phyloP scores from a whole-genome alignment of 1,140 invertebrate genomes.

The Latrodectus geometricus region DNA sequence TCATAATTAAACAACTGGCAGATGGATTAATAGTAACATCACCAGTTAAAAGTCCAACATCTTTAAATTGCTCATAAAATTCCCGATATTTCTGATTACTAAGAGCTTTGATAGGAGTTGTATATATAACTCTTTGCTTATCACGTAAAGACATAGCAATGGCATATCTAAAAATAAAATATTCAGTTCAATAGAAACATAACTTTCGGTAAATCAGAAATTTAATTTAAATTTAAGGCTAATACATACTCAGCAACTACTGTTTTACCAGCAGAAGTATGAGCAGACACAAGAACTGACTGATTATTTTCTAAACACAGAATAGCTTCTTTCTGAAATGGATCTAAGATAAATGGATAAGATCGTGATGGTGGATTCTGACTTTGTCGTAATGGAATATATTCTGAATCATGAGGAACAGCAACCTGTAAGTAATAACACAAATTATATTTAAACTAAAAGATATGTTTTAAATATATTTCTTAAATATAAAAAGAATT shows the following conservation, averaged over 20 bases:
- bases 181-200: not conserved
- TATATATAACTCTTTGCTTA: slow-evolving; percentile 96
- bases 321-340: slow-evolving; percentile 98
- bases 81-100: slow-evolving; percentile 99
- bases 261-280: slow-evolving; percentile 99
- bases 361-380: slow-evolving; percentile 84
- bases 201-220: not conserved
- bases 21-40: slow-evolving; percentile 99
- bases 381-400: slow-evolving; percentile 77
- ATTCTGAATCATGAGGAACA: slow-evolving; percentile 85
- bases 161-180: slow-evolving; percentile 71
- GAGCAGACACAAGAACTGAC: slow-evolving; percentile 97
- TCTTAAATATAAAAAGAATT: no score
- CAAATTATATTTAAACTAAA: no score
- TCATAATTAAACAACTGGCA: slow-evolving; percentile 99
- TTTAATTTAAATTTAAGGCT: slow-evolving; percentile 2
- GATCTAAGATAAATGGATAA: slow-evolving; percentile 95
- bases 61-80: slow-evolving; percentile 96
- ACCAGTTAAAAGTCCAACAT: slow-evolving; percentile 98
- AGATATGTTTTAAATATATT: no score
- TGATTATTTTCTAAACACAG: slow-evolving; percentile 97
- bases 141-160: slow-evolving; percentile 78
- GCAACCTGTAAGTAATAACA: slow-evolving; percentile 73
- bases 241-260: slow-evolving; percentile 90
- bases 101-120: slow-evolving; percentile 98